Evolutionary conservation across 1,140 invertebrate species (phyloP).

Genomic region (Bilobella aurantiaca): DNA sequence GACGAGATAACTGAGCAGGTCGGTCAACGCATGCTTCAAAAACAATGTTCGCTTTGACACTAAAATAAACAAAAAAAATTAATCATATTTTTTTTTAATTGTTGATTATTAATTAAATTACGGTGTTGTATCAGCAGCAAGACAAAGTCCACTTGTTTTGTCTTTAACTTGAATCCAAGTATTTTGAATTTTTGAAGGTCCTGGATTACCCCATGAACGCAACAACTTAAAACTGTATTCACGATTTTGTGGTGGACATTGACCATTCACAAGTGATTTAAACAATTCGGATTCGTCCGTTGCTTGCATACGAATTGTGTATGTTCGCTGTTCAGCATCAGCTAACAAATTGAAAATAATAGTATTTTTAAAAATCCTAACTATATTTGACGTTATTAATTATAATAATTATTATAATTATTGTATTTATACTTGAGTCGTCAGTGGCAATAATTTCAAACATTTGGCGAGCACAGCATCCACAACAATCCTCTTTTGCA

Average conservation of each 20-base stretch:
- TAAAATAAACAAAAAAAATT: not conserved
- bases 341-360: not conserved
- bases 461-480: slow-evolving; percentile 1
- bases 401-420: not conserved
- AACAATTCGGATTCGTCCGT: not conserved
- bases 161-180: not conserved
- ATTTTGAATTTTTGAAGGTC: not conserved
- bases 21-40: not conserved
- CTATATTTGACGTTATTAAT: not conserved
- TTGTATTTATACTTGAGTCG: not conserved
- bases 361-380: too few relatives aligned
- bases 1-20: not conserved
- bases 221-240: not conserved
- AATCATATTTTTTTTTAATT: not conserved
- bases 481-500: slow-evolving; percentile 3
- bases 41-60: not conserved
- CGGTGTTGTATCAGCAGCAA: not conserved
- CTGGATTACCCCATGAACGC: not conserved
- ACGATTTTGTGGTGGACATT: not conserved
- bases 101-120: not conserved
- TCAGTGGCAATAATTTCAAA: not conserved
- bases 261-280: not conserved
- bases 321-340: not conserved
- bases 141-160: not conserved
- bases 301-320: not conserved